Base-by-base conservation (phyloP, 2,888 invertebrate species). In the Drosophila incognita region DNA sequence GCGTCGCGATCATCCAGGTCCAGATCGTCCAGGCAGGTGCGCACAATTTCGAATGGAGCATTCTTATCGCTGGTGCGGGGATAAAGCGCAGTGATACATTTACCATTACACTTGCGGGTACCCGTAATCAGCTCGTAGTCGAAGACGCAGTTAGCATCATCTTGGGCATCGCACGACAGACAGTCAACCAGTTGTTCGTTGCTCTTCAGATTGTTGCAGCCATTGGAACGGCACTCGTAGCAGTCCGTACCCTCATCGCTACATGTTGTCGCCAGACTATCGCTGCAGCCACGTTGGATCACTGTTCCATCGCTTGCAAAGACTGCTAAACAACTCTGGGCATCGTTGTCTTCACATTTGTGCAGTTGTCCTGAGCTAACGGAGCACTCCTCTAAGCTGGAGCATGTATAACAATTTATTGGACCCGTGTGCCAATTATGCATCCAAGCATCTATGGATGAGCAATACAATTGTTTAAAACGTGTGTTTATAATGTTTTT, bases 71-170 rank as follows among this genome's bases (percentile, higher is more conserved):
- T 61, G 1, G 82, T 88, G 29, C 90, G 86, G 0, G 92, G 73
- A 63, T 92, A 92, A 1, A 92, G 69, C 1, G 92, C 89, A 2
- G 92, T 92, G 73, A 92, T 85, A 52, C 92, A 92, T 18, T 82
- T 68, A 13, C 84, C 80, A 21, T 91, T 57, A 54, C 92, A 92
- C 18, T 53, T 70, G 2, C 86, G 80, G 1, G 74, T 86, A 1
- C 84, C 82, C 2, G 65, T 82, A 5, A 89, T 63, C 35, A 65
- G 56, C 15, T 70, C 73, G 10, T 76, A 65, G 57, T 91, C 82
- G 10, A 72, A 67, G 10, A 81, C 66, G 48, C 93, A 92, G 24
- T 76, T 72, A 0, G 72, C 74, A 53, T 85, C 74, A 1, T 48
- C 51, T 31, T 76, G 63, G 0, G 89, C 77, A 73, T 92, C 90